phyloP scores from a whole-genome alignment of 2,888 invertebrate species.

The Halictus quadricinctus region DNA sequence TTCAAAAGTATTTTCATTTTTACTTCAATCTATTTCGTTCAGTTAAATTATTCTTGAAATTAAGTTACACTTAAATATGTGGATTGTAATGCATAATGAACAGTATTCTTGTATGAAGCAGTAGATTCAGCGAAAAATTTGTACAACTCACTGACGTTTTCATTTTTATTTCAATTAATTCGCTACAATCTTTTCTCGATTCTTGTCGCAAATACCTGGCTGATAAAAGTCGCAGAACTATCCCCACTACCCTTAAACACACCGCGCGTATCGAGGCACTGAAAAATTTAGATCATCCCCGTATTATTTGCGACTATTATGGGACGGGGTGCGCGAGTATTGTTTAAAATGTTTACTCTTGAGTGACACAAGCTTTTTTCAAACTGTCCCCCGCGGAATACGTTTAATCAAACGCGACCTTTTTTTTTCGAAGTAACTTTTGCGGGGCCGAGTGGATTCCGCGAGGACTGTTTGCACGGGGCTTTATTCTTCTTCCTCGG shows the following conservation, averaged over 20 bases:
- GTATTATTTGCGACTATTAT: neutral
- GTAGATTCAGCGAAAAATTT: no score
- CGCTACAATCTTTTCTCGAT: no score
- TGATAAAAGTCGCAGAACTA: no score
- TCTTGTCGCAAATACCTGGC: no score
- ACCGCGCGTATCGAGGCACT: neutral
- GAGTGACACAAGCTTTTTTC: constrained; percentile 7
- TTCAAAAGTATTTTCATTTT: neutral
- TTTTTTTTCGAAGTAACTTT: constrained; percentile 51
- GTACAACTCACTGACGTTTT: no score
- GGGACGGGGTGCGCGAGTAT: neutral
- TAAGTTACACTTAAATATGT: neutral
- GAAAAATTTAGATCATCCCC: neutral
- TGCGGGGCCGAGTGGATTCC: constrained; percentile 58
- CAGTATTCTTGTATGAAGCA: no score
- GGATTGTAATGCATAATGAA: neutral
- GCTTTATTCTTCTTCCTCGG: constrained; percentile 60
- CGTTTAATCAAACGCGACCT: constrained; percentile 58
- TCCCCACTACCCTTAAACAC: neutral
- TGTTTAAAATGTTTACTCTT: constrained; percentile 4
- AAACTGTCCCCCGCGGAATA: constrained; percentile 35
- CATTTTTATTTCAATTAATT: no score
- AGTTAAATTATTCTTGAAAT: neutral
- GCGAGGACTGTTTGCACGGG: constrained; percentile 60
- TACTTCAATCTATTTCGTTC: neutral